These are phyloP conservation scores for Cuculus canorus DNA, from an alignment of 2,797 vertebrate species.

Conservation along the genomic window DNA sequence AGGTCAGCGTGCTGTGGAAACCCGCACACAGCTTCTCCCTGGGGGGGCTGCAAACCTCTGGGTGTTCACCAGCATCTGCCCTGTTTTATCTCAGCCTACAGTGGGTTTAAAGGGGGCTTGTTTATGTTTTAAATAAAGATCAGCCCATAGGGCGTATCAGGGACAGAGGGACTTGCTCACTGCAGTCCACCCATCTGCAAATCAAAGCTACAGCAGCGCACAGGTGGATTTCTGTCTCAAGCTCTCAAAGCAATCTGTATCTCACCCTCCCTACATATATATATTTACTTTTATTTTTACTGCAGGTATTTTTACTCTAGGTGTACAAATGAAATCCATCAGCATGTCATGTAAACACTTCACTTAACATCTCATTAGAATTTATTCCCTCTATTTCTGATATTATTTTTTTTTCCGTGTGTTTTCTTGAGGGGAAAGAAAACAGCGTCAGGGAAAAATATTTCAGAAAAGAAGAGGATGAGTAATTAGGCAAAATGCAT, in stretches of 20 bases:
- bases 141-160: background rate
- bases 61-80: background rate
- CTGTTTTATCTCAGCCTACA: background rate
- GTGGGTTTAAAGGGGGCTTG: background rate
- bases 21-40: background rate
- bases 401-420: background rate
- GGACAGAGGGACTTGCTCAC: background rate
- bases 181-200: background rate
- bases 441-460: background rate
- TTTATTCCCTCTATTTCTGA: background rate
- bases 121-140: background rate
- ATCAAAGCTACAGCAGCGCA: background rate
- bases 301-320: background rate
- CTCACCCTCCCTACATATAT: background rate
- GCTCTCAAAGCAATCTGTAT: too few relatives aligned
- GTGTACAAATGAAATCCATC: background rate
- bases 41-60: background rate
- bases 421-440: background rate
- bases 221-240: background rate
- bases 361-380: background rate
- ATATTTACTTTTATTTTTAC: background rate
- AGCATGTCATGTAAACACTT: background rate
- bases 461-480: background rate
- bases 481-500: background rate
- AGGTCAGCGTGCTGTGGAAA: conserved; percentile 20